Evolutionary conservation across 2,113 vertebrate genomes (phyloP).

Genomic region (Haemorhous mexicanus): DNA sequence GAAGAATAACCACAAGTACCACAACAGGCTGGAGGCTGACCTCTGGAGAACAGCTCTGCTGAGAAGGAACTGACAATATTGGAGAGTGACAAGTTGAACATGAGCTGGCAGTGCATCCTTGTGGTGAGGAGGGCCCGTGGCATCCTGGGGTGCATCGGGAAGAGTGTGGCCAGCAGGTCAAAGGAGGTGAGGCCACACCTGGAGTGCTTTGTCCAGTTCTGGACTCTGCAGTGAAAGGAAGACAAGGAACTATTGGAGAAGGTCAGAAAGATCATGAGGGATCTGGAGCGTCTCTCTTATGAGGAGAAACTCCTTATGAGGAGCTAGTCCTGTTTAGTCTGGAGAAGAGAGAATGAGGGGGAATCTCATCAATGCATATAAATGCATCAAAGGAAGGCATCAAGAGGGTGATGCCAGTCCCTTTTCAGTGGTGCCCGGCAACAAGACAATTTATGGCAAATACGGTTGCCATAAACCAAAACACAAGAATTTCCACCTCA

Average conservation of each 20-base stretch:
- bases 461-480: background rate
- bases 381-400: background rate
- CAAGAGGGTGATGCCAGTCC: background rate
- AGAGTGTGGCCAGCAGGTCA: background rate
- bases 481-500: background rate
- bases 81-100: background rate
- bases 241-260: background rate
- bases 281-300: background rate
- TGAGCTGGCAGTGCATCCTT: background rate
- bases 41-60: background rate
- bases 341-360: background rate
- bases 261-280: background rate
- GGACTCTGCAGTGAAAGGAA: background rate
- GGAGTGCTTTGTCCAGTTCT: background rate
- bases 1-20: background rate
- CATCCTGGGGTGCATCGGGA: background rate
- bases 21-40: background rate
- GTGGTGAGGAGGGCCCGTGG: background rate
- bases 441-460: background rate
- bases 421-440: background rate
- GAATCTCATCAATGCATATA: background rate
- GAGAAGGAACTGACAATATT: background rate
- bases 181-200: background rate
- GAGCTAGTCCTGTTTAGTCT: background rate
- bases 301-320: background rate